Conservation (phyloP, 1,140 invertebrate species). For the Magallana ariakensis region DNA sequence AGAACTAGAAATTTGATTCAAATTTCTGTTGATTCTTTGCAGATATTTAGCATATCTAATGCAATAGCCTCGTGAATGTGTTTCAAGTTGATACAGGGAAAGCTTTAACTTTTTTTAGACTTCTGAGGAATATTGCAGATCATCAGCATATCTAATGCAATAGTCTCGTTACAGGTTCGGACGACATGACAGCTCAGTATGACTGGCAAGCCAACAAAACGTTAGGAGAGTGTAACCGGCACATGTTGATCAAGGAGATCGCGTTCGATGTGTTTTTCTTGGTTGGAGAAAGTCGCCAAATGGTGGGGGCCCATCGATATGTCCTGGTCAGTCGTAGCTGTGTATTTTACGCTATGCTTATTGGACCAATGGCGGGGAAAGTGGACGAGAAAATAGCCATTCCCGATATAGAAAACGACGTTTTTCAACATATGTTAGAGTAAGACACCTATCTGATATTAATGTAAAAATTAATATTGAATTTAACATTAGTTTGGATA, state of each 20-base stretch:
- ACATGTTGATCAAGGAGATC: slow-evolving; percentile 69
- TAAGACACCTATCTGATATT: slow-evolving; percentile 46
- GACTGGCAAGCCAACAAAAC: slow-evolving; percentile 65
- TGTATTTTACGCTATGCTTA: slow-evolving; percentile 70
- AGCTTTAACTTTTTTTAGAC: too few relatives aligned
- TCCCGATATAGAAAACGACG: slow-evolving; percentile 65
- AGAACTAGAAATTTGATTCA: too few relatives aligned
- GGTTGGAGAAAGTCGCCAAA: slow-evolving; percentile 62
- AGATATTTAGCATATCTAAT: too few relatives aligned
- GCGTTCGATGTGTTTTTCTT: slow-evolving; percentile 70
- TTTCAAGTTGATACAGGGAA: too few relatives aligned
- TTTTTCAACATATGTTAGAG: slow-evolving; percentile 66
- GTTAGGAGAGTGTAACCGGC: slow-evolving; percentile 66
- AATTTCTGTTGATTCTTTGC: too few relatives aligned
- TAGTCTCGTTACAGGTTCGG: background rate
- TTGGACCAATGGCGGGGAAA: slow-evolving; percentile 63
- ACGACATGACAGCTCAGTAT: slow-evolving; percentile 46
- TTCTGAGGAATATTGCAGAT: too few relatives aligned
- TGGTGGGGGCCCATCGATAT: slow-evolving; percentile 65
- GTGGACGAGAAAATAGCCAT: slow-evolving; percentile 59
- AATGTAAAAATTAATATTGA: too few relatives aligned
- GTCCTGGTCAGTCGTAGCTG: slow-evolving; percentile 67
- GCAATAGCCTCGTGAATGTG: too few relatives aligned
- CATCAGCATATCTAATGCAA: too few relatives aligned
- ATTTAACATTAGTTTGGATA: too few relatives aligned